Base-by-base conservation (phyloP, 2,797 vertebrate species). In the Melanotaenia nigrans region DNA sequence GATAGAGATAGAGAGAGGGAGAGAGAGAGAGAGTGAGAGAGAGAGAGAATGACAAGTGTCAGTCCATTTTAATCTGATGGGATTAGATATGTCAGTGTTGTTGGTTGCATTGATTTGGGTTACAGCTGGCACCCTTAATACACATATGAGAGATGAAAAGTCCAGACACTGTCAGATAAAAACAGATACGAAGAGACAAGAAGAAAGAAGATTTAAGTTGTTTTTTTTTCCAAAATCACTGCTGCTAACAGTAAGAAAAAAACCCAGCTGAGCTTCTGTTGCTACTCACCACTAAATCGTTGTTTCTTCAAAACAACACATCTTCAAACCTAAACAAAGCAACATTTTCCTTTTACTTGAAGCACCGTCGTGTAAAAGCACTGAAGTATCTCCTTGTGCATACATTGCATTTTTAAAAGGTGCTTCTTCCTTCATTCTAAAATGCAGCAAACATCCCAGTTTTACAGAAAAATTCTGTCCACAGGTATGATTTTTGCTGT, bases 61-160 rank as follows among this genome's bases (percentile, higher is more conserved):
- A 18, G 40, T 78, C 54, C 64, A 61, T 64, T 85, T 65, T 77
- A 65, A 85, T 73, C 73, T 68, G 82, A 78, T 69, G 60, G 77
- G 68, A 78, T 82, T 77, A 75, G 61, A 73, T 74, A 35, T 73
- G 69, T 82, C 75, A 55, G 57, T 9, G 33, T 67, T 72, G 66
- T 71, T 76, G 71, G 40, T 47, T 60, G 3, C 12, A 71, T 71
- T 65, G 72, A 69, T 85, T 68, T 83, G 59, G 61, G 84, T 85
- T 72, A 82, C 71, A 81, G 79, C 79, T 67, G 80, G 61, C 24
- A 61, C 9, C 54, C 40, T 60, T 25, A 73, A 82, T 60, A 79
- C 65, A 74, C 55, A 70, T 16, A 24, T 24, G 38, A 73, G 51
- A 70, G 56, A 67, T 33, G 68, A 47, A 67, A 33, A 9, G 38